Evolutionary conservation across 1,140 invertebrate species (phyloP), one percentile per base, ranked within the genome.

Genomic region (Spodoptera frugiperda): DNA sequence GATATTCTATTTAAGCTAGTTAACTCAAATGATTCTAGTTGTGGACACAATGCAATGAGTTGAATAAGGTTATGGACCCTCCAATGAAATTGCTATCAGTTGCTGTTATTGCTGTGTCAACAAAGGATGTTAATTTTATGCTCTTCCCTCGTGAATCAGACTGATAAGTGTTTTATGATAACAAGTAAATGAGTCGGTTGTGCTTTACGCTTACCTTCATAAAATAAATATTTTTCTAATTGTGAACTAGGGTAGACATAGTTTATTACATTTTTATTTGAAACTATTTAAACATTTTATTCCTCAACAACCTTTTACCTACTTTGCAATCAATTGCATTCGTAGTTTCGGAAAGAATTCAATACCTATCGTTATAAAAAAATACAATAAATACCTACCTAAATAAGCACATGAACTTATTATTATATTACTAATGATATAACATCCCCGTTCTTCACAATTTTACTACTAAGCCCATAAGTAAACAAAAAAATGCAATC

Each of bases 51-150:
- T 67, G 46, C 14, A 33, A 53, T 71, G 33, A 15, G 15, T 55
- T 54, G 12, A 55, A 55, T 53, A 49, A 17, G 68, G 51, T 55
- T 55, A 44, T 71, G 54, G 51, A 71, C 68, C 68, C 53, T 44
- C 11, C 68, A 55, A 71, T 71, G 17, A 44, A 39, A 44, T 12
- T 48, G 61, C 25, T 70, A 70, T 70, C 65, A 33, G 65, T 61
- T 11, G 25, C 15, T 46, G 17, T 44, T 55, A n/a, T 12, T 19
- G 14, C 44, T 61, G 12, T 46, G 55, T 48, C 39, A 73, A 33
- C 19, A 46, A 73, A 49, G 54, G 55, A 61, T 61, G 39, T 49
- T 39, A 39, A 61, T 49, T 39, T 65, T 46, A 61, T 59, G 44
- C 12, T 33, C 44, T 73, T 73, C 71, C 71, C 61, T 73, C 10